phyloP scores from a whole-genome alignment of 2,888 invertebrate species.

The Lumbricus terrestris region DNA sequence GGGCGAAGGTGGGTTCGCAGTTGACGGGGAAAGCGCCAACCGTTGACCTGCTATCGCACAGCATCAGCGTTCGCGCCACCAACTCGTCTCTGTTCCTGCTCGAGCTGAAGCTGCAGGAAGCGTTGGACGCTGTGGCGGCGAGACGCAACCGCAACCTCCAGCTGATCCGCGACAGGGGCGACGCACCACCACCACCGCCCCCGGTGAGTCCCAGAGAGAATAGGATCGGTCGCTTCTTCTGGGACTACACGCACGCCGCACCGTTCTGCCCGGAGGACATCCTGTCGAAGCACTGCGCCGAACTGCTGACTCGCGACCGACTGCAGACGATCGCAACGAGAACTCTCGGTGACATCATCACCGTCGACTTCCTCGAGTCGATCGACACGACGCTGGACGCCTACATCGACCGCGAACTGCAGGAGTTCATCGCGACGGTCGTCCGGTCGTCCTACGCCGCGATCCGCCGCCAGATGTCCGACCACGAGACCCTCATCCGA shows the following conservation, averaged over 20 bases:
- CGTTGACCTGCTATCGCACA: background rate
- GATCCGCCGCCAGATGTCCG: background rate
- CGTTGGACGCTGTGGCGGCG: background rate
- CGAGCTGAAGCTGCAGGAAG: background rate
- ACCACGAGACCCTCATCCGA: background rate
- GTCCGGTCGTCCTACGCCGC: background rate
- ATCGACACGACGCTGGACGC: background rate
- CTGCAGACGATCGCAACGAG: background rate
- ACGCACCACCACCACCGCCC: background rate
- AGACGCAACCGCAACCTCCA: background rate
- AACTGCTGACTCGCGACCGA: background rate
- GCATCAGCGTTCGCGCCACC: background rate
- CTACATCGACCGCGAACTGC: background rate
- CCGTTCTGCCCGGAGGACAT: background rate
- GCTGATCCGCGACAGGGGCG: background rate
- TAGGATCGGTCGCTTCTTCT: background rate
- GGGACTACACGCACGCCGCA: background rate
- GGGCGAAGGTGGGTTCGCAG: background rate
- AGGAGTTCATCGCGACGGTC: background rate
- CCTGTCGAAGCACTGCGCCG: background rate
- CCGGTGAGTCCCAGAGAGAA: background rate
- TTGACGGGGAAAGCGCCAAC: background rate
- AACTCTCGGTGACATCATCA: background rate
- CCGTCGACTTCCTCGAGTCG: background rate
- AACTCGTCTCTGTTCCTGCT: constrained; percentile 4